These are phyloP conservation scores for Tenualosa ilisha DNA, from an alignment of 2,797 vertebrate genomes.

Conservation along the genomic window DNA sequence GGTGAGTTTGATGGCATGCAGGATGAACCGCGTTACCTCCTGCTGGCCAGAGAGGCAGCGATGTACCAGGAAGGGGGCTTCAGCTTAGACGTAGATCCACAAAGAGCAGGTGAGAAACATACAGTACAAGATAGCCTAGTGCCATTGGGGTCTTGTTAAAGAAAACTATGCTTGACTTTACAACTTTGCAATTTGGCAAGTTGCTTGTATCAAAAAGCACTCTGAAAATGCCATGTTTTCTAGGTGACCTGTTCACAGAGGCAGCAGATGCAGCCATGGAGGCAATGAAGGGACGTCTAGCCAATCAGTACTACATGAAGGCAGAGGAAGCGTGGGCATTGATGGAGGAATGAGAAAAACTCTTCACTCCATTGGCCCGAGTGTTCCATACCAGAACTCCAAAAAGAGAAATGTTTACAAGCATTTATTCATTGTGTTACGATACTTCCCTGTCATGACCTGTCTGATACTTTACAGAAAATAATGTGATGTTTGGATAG, in stretches of 20 bases:
- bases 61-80: constrained; percentile 84
- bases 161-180: not conserved
- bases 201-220: not conserved
- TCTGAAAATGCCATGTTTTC: not conserved
- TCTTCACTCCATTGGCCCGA: not conserved
- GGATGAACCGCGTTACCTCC: constrained; percentile 85
- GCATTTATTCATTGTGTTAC: not conserved
- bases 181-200: no score
- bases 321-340: constrained; percentile 93
- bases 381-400: not conserved
- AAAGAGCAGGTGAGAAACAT: constrained; percentile 81
- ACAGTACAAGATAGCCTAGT: not conserved
- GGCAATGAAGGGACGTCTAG: constrained; percentile 93
- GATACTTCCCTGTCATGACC: not conserved
- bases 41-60: constrained; percentile 89
- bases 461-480: not conserved
- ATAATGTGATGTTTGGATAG: not conserved
- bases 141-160: not conserved
- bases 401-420: constrained; percentile 17
- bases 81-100: constrained; percentile 77
- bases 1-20: constrained; percentile 93
- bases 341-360: constrained; percentile 79
- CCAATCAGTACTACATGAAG: constrained; percentile 93
- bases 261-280: constrained; percentile 93
- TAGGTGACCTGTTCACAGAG: constrained; percentile 93